Evolutionary conservation across 2,888 invertebrate species (phyloP).

Genomic region (Lordiphosa fenestrarum): DNA sequence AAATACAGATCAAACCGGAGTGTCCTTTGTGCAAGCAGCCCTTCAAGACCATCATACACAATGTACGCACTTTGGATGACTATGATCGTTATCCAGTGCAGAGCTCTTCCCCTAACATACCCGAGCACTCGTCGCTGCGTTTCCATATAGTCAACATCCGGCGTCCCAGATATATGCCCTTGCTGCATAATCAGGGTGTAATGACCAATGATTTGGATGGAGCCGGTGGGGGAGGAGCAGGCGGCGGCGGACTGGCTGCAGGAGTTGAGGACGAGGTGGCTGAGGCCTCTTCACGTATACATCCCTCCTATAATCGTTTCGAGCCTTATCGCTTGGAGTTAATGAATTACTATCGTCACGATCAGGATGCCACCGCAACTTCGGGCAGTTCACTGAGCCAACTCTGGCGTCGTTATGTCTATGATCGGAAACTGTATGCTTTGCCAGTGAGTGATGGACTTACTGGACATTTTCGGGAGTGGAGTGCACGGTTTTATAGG

Average conservation of each 20-base stretch:
- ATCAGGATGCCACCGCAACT: constrained; percentile 56
- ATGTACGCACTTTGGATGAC: constrained; percentile 91
- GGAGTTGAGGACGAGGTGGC: constrained; percentile 32
- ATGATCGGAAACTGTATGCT: constrained; percentile 89
- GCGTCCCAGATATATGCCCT: constrained; percentile 40
- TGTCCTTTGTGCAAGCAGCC: constrained; percentile 96
- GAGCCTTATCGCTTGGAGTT: constrained; percentile 72
- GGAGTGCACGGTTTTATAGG: constrained; percentile 89
- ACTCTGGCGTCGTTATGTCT: constrained; percentile 85
- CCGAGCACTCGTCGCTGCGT: constrained; percentile 52
- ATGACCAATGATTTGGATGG: constrained; percentile 47
- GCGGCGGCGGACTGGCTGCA: constrained; percentile 7
- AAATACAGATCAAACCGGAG: constrained; percentile 90
- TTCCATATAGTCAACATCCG: constrained; percentile 52
- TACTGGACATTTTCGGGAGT: constrained; percentile 87
- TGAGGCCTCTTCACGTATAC: constrained; percentile 25
- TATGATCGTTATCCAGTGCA: constrained; percentile 90
- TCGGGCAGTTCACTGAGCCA: constrained; percentile 70
- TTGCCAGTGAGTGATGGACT: constrained; percentile 84
- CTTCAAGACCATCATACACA: constrained; percentile 95
- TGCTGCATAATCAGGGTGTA: constrained; percentile 46
- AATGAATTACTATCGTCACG: constrained; percentile 74
- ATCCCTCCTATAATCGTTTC: constrained; percentile 45
- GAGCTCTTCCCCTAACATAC: constrained; percentile 52
- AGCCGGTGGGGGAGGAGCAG: not conserved